Conservation (phyloP, 2,888 invertebrate genomes). For the Caenorhabditis japonica region DNA sequence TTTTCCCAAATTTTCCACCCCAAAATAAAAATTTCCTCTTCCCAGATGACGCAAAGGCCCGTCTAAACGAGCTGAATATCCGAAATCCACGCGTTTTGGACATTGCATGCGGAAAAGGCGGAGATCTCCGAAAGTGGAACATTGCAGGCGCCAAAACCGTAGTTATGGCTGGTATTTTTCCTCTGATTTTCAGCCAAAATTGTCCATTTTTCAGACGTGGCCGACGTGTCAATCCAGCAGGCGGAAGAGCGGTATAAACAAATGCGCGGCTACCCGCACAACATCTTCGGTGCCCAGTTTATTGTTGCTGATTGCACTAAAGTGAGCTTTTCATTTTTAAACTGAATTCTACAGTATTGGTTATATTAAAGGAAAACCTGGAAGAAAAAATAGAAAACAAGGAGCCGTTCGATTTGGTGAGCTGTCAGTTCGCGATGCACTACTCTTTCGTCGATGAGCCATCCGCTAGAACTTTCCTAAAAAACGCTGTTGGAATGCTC, state of each 20-base stretch:
- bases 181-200: background rate
- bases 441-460: conserved; percentile 89
- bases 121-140: conserved; percentile 92
- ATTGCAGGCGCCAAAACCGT: conserved; percentile 64
- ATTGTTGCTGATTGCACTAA: conserved; percentile 92
- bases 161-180: conserved; percentile 73
- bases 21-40: too few species aligned
- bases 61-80: conserved; percentile 35
- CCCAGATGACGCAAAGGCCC: conserved; percentile 60
- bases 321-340: conserved; percentile 75
- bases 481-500: conserved; percentile 91
- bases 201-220: conserved; percentile 85
- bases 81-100: conserved; percentile 83
- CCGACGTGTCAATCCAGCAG: conserved; percentile 91
- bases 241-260: conserved; percentile 88
- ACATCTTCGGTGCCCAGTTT: conserved; percentile 87
- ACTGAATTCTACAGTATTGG: too few species aligned
- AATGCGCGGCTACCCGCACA: conserved; percentile 79
- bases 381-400: conserved; percentile 17
- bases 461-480: conserved; percentile 79
- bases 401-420: conserved; percentile 86
- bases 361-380: conserved; percentile 30
- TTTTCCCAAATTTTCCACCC: too few species aligned
- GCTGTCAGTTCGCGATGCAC: conserved; percentile 98
- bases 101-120: conserved; percentile 98